Base-by-base conservation (phyloP, 2,113 vertebrate species). In the Heterotilapia buettikoferi region DNA sequence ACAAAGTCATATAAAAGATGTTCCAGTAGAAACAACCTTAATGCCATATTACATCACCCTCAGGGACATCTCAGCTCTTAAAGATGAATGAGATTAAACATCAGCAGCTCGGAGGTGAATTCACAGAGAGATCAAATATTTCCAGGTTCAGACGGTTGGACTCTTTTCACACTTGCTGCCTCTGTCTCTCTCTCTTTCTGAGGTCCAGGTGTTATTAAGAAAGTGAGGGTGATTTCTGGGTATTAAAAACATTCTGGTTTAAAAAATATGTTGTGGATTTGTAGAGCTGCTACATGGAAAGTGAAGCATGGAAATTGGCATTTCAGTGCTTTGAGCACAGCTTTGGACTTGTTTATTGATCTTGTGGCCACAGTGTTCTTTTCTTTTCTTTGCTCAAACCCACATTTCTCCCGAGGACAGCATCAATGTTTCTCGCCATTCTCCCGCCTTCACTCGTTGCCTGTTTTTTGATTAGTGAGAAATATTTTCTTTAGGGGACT, bases 401-500 rank as follows among this genome's bases (percentile, higher is more conserved):
- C 13, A 63, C 26, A 53, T 81, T 47, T 78, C 81, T 57, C 31
- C 47, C 11, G 40, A 84, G 66, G 84, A 78, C 19, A 40, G 47
- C 63, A 31, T 14, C 19, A 2, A 19, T 11, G 6, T 81, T 24
- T 88, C 71, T 68, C 5, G 5, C 59, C 2, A 5, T 2, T 3
- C 6, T 43, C 63, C 54, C 24, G 59, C 79, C 59, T 71, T 71
- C 14, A 19, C 18, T 33, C 5, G 5, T 50, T 43, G 54, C 52
- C 16, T 85, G 45, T 53, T 81, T 66, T 68, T 84, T 95, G 90
- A 93, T 91, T 16, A 83, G 93, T 90, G 87, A 86, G 84, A 31
- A 19, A 61, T 9, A 80, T 93, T 95, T 96, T 88, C 87, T 92
- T 84, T 21, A n/a, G 16, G 88, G 80, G 57, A 84, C 73, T 88